phyloP scores from a whole-genome alignment of 2,113 vertebrate genomes.

The Mola mola region DNA sequence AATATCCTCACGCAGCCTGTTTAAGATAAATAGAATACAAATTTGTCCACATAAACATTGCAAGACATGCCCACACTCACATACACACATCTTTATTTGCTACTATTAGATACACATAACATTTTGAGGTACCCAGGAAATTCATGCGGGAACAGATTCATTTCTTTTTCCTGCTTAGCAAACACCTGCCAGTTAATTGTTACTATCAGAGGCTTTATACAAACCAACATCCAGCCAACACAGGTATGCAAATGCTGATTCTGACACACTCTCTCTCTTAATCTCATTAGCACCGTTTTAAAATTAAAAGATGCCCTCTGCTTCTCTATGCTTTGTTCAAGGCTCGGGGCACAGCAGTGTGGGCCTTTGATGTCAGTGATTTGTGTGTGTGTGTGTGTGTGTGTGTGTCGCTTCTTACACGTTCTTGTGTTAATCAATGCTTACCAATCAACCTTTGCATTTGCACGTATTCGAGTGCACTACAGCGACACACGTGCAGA shows the following conservation, averaged over 20 bases:
- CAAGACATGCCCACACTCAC: too few species aligned
- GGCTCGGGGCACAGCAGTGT: conserved; percentile 36
- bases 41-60: too few species aligned
- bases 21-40: too few species aligned
- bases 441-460: not conserved
- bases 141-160: conserved; percentile 19
- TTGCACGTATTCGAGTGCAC: not conserved
- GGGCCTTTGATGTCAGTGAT: conserved; percentile 63
- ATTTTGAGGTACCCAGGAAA: conserved; percentile 22
- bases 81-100: not conserved
- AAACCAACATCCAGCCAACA: too few species aligned
- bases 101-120: conserved; percentile 3
- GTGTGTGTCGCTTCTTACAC: conserved; percentile 1
- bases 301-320: conserved; percentile 68
- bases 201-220: not conserved
- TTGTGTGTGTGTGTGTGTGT: conserved; percentile 7
- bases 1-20: too few species aligned
- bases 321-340: conserved; percentile 47
- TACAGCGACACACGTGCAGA: not conserved
- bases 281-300: conserved; percentile 69
- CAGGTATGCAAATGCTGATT: conserved; percentile 11
- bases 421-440: not conserved
- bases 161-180: conserved; percentile 32
- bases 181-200: not conserved
- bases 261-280: conserved; percentile 38